Evolutionary conservation across 2,797 vertebrate species (phyloP).

Genomic region (Anolis apletophallus): DNA sequence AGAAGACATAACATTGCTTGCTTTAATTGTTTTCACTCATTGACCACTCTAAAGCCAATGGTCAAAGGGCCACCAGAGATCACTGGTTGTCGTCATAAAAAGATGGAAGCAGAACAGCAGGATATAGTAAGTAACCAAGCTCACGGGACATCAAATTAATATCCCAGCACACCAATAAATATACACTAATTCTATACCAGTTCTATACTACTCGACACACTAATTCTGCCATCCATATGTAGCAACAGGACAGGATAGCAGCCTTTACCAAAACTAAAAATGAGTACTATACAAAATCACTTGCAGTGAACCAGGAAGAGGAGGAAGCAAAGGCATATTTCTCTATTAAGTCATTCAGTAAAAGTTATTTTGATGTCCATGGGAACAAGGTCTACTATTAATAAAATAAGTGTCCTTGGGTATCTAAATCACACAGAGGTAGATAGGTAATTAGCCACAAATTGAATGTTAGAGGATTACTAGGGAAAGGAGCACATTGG

Average conservation of each 20-base stretch:
- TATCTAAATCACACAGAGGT: slow-evolving; percentile 58
- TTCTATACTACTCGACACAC: neutral
- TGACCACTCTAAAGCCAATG: neutral
- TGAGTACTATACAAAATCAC: slow-evolving; percentile 21
- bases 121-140: neutral
- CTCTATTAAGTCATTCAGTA: slow-evolving; percentile 9
- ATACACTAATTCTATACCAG: neutral
- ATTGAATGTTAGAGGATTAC: slow-evolving; percentile 71
- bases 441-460: slow-evolving; percentile 63
- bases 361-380: slow-evolving; percentile 44
- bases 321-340: neutral
- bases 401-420: slow-evolving; percentile 57
- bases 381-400: slow-evolving; percentile 52
- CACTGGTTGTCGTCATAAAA: neutral
- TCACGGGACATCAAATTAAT: slow-evolving; percentile 1
- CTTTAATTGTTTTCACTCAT: slow-evolving; percentile 49
- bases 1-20: slow-evolving; percentile 33
- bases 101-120: neutral
- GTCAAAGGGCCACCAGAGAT: neutral
- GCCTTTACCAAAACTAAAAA: slow-evolving; percentile 1
- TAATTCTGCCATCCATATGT: neutral
- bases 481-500: slow-evolving; percentile 62
- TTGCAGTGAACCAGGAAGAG: neutral
- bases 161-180: neutral
- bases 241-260: neutral